Percentiles rank a stretch among this genome's conserved stretches.
These are phyloP conservation scores for Chascanopsetta lugubris DNA, from an alignment of 2,113 vertebrate species.

Conservation along the genomic window DNA sequence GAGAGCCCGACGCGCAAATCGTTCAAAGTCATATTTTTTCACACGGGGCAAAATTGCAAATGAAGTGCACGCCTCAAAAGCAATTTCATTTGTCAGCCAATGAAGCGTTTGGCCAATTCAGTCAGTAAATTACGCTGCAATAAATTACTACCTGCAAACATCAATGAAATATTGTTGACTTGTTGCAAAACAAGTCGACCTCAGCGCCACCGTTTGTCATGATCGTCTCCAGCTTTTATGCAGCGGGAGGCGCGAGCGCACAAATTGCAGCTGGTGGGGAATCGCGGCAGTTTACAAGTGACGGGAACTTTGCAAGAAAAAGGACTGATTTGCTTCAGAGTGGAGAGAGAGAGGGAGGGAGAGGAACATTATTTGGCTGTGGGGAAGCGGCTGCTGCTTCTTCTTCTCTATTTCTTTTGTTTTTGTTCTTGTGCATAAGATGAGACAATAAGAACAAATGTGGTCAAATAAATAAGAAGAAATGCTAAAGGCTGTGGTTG, in stretches of 20 bases:
- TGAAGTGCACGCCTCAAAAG: slow-evolving; percentile 65
- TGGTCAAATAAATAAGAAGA: too few relatives aligned
- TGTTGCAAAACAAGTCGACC: slow-evolving; percentile 63
- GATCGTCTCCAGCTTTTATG: slow-evolving; percentile 63
- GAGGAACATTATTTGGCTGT: background rate
- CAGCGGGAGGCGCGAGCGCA: slow-evolving; percentile 41
- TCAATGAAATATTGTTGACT: slow-evolving; percentile 69
- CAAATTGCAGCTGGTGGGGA: slow-evolving; percentile 25
- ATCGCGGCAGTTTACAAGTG: background rate
- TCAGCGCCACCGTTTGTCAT: slow-evolving; percentile 48
- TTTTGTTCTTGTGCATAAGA: too few relatives aligned
- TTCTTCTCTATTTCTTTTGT: background rate
- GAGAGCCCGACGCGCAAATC: slow-evolving; percentile 26
- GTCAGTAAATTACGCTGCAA: slow-evolving; percentile 68
- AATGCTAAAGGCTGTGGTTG: too few relatives aligned
- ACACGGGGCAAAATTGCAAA: slow-evolving; percentile 67
- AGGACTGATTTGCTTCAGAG: background rate
- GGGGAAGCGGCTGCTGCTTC: background rate
- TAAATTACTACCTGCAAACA: slow-evolving; percentile 73
- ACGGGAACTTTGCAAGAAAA: slow-evolving; percentile 29
- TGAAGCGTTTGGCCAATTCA: slow-evolving; percentile 58
- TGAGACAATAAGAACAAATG: too few relatives aligned
- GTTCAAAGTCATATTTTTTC: slow-evolving; percentile 59
- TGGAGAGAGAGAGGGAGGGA: slow-evolving; percentile 66
- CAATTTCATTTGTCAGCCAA: slow-evolving; percentile 70